These are phyloP conservation scores for Drosophila koepferae DNA, from an alignment of 2,888 invertebrate genomes.

Conservation along the genomic window DNA sequence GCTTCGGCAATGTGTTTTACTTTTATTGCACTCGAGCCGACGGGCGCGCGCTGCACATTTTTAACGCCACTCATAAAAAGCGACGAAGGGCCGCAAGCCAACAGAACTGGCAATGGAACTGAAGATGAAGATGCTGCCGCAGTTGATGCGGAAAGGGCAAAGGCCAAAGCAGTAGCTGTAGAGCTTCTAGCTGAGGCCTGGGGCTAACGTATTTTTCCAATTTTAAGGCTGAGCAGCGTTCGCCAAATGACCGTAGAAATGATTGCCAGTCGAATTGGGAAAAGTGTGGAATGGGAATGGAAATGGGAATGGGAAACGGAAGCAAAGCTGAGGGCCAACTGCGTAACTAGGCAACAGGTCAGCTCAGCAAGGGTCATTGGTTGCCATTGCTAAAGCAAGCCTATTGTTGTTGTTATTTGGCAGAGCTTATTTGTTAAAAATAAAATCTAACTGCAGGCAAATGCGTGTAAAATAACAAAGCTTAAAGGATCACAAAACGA, in stretches of 20 bases:
- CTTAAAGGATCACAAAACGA: slow-evolving; percentile 28
- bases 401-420: slow-evolving; percentile 54
- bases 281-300: neutral
- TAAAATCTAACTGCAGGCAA: slow-evolving; percentile 74
- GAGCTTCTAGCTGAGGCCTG: slow-evolving; percentile 18
- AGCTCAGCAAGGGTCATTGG: slow-evolving; percentile 59
- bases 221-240: slow-evolving; percentile 79
- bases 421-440: slow-evolving; percentile 70
- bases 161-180: neutral
- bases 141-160: neutral
- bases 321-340: slow-evolving; percentile 20
- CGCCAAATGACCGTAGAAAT: slow-evolving; percentile 77
- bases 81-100: slow-evolving; percentile 68
- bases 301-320: neutral
- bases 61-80: slow-evolving; percentile 78
- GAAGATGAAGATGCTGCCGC: neutral
- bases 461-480: slow-evolving; percentile 56
- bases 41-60: slow-evolving; percentile 72
- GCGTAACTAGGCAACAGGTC: slow-evolving; percentile 64
- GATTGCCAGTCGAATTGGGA: slow-evolving; percentile 66
- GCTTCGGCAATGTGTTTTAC: slow-evolving; percentile 80
- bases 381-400: slow-evolving; percentile 42
- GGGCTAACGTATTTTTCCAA: slow-evolving; percentile 72
- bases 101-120: slow-evolving; percentile 7
- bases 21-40: slow-evolving; percentile 78